Conservation (phyloP, 2,797 vertebrate genomes). For the Chelonia mydas region DNA sequence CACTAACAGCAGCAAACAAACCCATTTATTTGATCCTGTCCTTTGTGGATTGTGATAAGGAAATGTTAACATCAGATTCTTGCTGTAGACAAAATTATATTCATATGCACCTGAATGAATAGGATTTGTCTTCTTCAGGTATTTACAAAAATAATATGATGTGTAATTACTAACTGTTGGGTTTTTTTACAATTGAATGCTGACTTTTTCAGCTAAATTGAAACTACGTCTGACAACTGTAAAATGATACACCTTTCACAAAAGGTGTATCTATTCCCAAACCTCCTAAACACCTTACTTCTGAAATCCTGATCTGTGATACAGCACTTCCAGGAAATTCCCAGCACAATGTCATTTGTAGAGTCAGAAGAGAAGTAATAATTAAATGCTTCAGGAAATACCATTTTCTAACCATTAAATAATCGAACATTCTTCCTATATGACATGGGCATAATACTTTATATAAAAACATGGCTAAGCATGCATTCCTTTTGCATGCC, state of each 20-base stretch:
- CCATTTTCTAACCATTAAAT: background rate
- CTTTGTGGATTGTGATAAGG: background rate
- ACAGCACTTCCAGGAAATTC: background rate
- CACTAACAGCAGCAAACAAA: background rate
- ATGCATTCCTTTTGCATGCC: accelerated
- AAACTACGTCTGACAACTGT: background rate
- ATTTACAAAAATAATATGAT: background rate
- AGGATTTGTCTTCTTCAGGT: accelerated
- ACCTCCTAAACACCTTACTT: background rate
- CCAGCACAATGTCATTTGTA: background rate
- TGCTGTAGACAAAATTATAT: background rate
- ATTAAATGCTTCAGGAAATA: background rate
- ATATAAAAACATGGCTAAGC: background rate
- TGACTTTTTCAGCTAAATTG: background rate
- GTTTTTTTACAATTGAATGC: too few relatives aligned
- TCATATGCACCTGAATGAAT: background rate
- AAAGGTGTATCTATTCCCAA: background rate
- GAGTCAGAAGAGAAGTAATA: background rate
- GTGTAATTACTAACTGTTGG: background rate
- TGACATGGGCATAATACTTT: background rate
- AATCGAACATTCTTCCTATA: accelerated
- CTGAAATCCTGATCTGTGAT: accelerated
- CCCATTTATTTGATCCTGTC: background rate
- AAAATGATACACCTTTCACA: background rate
- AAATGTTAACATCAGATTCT: background rate